Base-by-base conservation (phyloP, 2,888 invertebrate genomes). In the Sarcophaga rosellei region DNA sequence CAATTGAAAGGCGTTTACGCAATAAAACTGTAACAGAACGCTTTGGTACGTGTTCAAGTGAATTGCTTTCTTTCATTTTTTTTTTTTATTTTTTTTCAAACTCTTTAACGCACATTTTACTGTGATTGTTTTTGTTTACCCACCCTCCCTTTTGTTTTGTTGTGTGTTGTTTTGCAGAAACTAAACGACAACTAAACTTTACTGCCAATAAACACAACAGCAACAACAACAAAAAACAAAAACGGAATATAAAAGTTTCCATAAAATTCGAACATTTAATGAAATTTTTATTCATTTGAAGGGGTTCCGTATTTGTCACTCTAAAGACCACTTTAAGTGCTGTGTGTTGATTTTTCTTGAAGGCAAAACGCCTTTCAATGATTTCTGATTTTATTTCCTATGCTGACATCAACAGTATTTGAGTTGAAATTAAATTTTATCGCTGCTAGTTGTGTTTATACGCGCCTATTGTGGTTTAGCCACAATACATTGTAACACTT, bases 11-110 rank as follows among this genome's bases (percentile, higher is more conserved):
- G 86, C 86, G 86, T 86, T 77, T 68, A 83, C 83, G 80, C 76
- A 81, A 83, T 86, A 86, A 86, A 83, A 77, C 77, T 74, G 80
- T 86, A 77, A 86, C 74, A 65, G 59, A 83, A 86, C 86, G 80
- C 86, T 81, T 61, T 83, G 73, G 83, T 81, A 84, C 86, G 86
- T 86, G 86, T 73, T 83, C 74, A 77, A 83, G 73, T 83, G 63
- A 80, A 81, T 83, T 68, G 11, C 66, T 66, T 59, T 65, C 35
- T 3, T 45, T 61, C 45, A n/a, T 63, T 61, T 20, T 59, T 59
- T 47, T 35, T 17, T 44, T 53, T 75, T 53, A 53, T 20, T 70
- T 62, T 62, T 57, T 47, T 23, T 25, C 17, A n/a, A 78, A 78
- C 61, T 47, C 69, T 70, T 70, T 25, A 25, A 47, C 47, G 15